phyloP scores from a whole-genome alignment of 2,797 vertebrate species.

The Pipistrellus nathusii region DNA sequence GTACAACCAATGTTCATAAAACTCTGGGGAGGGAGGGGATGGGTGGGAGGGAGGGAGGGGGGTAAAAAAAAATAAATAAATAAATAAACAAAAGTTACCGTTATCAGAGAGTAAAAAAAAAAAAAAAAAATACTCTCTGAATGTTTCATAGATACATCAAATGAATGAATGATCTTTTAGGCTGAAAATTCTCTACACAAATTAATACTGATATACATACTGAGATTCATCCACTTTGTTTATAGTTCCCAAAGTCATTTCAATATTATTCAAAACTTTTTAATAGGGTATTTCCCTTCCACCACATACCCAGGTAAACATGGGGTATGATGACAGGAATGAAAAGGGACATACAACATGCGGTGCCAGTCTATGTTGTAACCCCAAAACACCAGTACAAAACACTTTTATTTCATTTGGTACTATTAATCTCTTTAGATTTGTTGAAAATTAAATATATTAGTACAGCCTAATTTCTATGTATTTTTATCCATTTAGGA shows the following conservation, averaged over 20 bases:
- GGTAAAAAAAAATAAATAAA: too few species aligned
- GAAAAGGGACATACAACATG: neutral
- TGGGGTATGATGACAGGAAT: neutral
- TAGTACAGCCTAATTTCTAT: neutral
- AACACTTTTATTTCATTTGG: neutral
- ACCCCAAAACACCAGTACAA: neutral
- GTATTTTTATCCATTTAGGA: neutral
- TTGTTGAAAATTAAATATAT: conserved; percentile 12
- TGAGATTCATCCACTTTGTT: neutral
- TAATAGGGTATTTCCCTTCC: neutral
- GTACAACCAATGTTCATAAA: too few species aligned
- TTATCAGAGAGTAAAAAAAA: too few species aligned
- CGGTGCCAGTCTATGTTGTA: neutral
- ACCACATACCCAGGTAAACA: neutral
- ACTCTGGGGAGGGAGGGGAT: too few species aligned
- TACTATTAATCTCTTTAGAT: neutral
- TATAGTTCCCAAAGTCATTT: conserved; percentile 10
- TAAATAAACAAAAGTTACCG: too few species aligned
- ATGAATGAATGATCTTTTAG: neutral
- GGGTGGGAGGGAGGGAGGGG: too few species aligned
- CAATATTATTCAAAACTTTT: conserved; percentile 12
- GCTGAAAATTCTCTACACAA: conserved; percentile 2
- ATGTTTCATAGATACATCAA: neutral
- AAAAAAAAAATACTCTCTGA: too few species aligned
- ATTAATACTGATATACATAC: too few species aligned